Base-by-base conservation (phyloP, 2,113 vertebrate species). In the Eleginops maclovinus region DNA sequence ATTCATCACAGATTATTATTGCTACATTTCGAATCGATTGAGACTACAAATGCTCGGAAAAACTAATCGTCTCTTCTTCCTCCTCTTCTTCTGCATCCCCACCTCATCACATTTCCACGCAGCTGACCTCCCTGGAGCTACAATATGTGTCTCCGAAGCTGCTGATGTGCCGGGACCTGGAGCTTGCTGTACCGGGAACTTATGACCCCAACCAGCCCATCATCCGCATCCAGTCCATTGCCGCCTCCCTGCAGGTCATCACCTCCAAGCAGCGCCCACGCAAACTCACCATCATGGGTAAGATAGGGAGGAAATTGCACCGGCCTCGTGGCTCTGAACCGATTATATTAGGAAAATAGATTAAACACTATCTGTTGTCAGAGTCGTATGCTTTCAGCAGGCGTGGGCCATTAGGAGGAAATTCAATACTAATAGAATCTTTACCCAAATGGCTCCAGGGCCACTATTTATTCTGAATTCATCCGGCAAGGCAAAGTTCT, bases 201-300 rank as follows among this genome's bases (percentile, higher is more conserved):
- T 99, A 99, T 0, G 98, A 99, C 86, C 98, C 98, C 91, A 99
- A 99, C 93, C 97, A 98, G 93, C 95, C 96, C 1, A 96, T 99
- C 93, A 98, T 99, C 67, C 96, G 97, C 72, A 99, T 99, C 64
- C 98, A 99, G 92, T 99, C 98, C 83, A 99, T 99, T 0, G 97
- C 98, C 0, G 94, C 98, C 0, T 99, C 98, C 0, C 93, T 99
- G 87, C 98, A 99, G 91, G 98, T 99, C 93, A 99, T 99, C 95
- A 99, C 98, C 22, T 99, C 98, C 88, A 99, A 99, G 86, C 98
- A 99, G 95, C 91, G 98, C 63, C 98, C 98, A 59, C 96, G 98
- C 87, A 99, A 99, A 79, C 50, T 99, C 84, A 99, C 98, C 0
- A 94, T 99, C 68, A 99, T 99, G 98, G 98, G 98, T 99, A 93